Percentiles rank a stretch among this genome's conserved stretches.
phyloP scores from a whole-genome alignment of 2,888 invertebrate genomes.

The Adelognathus sp. region DNA sequence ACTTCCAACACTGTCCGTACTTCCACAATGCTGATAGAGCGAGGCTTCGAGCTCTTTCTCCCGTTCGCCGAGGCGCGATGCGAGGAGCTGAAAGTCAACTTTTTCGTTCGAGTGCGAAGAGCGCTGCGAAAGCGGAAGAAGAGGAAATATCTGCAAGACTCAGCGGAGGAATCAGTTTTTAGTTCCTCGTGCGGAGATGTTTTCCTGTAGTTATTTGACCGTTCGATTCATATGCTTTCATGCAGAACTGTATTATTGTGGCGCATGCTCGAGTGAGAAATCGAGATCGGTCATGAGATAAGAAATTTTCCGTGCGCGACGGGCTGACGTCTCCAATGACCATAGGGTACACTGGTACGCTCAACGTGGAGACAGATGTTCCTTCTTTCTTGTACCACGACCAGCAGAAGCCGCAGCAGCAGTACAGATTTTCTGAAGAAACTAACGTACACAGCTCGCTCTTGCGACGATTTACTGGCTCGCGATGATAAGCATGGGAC shows the following conservation, averaged over 20 bases:
- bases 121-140: neutral
- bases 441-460: constrained; percentile 7
- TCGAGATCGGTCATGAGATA: constrained; percentile 21
- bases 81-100: neutral
- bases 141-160: neutral
- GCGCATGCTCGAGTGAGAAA: constrained; percentile 17
- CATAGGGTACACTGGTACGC: neutral
- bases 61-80: neutral
- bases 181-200: neutral
- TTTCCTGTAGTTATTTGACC: neutral
- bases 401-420: neutral
- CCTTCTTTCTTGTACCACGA: constrained; percentile 53
- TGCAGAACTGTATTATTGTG: neutral
- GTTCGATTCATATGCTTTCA: neutral
- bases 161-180: neutral
- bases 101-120: neutral
- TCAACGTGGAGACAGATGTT: constrained; percentile 67
- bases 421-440: constrained; percentile 29
- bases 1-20: neutral
- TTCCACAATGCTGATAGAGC: neutral
- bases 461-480: constrained; percentile 66
- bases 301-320: constrained; percentile 24
- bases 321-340: constrained; percentile 31
- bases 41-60: neutral
- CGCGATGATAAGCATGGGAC: constrained; percentile 68